Conservation (phyloP, 1,140 invertebrate genomes). For the Pachyrhynchus sulphureomaculatus region DNA sequence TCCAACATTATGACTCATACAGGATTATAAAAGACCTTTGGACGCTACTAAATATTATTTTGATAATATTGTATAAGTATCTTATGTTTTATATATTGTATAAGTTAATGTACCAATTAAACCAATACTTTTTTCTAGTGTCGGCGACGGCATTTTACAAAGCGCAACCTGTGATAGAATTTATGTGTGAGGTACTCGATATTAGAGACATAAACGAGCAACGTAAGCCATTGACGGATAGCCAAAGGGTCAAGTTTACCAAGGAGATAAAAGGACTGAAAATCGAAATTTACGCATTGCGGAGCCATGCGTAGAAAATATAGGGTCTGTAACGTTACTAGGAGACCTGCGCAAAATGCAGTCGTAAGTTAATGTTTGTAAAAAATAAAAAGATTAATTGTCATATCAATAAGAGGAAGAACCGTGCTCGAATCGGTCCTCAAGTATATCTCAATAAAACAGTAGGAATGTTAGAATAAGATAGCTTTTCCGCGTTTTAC, state of each 20-base stretch:
- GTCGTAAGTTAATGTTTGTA: conserved; percentile 69
- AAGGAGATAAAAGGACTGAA: conserved; percentile 99
- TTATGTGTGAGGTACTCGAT: conserved; percentile 99
- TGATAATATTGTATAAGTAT: too few relatives aligned
- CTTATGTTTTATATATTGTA: too few relatives aligned
- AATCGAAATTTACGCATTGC: conserved; percentile 99
- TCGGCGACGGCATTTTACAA: conserved; percentile 99
- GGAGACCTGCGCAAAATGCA: conserved; percentile 97
- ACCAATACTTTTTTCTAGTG: conserved; percentile 73
- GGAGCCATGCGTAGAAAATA: conserved; percentile 99
- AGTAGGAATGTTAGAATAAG: too few relatives aligned
- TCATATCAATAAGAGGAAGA: too few relatives aligned
- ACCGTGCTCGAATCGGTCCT: too few relatives aligned
- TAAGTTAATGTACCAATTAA: too few relatives aligned
- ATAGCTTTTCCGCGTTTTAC: too few relatives aligned
- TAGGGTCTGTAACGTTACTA: conserved; percentile 95
- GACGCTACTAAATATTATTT: too few relatives aligned
- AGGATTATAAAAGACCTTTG: too few relatives aligned
- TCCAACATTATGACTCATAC: too few relatives aligned
- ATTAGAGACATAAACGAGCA: conserved; percentile 95
- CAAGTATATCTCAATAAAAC: too few relatives aligned
- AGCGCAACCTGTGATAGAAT: conserved; percentile 99
- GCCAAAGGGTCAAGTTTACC: conserved; percentile 99
- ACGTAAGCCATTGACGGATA: conserved; percentile 96
- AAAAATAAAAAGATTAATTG: too few relatives aligned